phyloP scores from a whole-genome alignment of 1,140 invertebrate species.

The Lerema accius region DNA sequence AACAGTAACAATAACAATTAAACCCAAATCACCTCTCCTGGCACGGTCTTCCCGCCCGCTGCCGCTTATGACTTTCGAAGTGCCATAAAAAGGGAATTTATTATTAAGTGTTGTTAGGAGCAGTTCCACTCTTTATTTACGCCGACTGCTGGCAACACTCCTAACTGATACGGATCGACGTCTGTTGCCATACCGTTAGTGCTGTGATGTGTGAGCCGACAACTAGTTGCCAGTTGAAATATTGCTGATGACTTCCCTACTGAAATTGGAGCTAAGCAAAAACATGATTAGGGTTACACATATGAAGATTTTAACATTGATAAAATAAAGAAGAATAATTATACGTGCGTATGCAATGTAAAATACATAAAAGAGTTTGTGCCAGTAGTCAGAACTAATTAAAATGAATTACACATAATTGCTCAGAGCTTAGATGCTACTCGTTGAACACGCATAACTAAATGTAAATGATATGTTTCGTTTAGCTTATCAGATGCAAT shows the following conservation, averaged over 20 bases:
- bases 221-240: slow-evolving; percentile 26
- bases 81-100: slow-evolving; percentile 32
- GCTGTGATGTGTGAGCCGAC: slow-evolving; percentile 15
- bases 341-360: too few species aligned
- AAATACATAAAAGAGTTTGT: too few species aligned
- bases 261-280: neutral
- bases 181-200: slow-evolving; percentile 24
- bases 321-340: too few species aligned
- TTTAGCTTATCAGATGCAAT: too few species aligned
- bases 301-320: too few species aligned
- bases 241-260: too few species aligned
- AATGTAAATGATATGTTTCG: too few species aligned
- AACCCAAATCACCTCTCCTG: slow-evolving; percentile 8
- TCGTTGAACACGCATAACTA: too few species aligned
- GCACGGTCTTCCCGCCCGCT: slow-evolving; percentile 5
- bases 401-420: too few species aligned
- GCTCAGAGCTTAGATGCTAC: too few species aligned
- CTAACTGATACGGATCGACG: slow-evolving; percentile 31
- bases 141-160: slow-evolving; percentile 31
- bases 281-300: too few species aligned
- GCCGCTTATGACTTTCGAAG: slow-evolving; percentile 17
- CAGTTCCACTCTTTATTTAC: slow-evolving; percentile 27
- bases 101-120: slow-evolving; percentile 31
- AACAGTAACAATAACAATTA: slow-evolving; percentile 24
- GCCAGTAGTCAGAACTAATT: too few species aligned